A percentile compares a stretch with the other conserved stretches of the same genome.
phyloP scores from a whole-genome alignment of 64 coral and sea anemone genomes.

The Montipora capricornis region DNA sequence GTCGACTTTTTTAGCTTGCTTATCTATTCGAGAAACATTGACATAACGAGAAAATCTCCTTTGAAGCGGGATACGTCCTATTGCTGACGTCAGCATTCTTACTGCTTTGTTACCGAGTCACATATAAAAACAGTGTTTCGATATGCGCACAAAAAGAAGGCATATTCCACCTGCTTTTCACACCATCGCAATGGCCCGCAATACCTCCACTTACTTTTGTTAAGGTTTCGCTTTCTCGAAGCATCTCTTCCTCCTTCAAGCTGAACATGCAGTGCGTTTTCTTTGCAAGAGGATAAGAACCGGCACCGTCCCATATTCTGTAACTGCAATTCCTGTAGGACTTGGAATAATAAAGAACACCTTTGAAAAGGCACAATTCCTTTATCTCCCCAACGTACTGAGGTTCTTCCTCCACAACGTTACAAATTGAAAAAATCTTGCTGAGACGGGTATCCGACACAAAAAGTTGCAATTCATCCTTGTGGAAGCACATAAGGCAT shows the following conservation, averaged over 20 bases:
- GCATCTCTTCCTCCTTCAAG: conserved; percentile 15
- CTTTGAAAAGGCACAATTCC: too few species aligned
- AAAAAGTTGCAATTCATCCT: too few species aligned
- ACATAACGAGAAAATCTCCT: too few species aligned
- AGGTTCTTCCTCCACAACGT: too few species aligned
- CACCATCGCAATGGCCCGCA: conserved; percentile 48
- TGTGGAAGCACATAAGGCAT: too few species aligned
- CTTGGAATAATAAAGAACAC: conserved; percentile 18
- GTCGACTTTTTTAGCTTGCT: too few species aligned
- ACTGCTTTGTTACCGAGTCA: conserved; percentile 56
- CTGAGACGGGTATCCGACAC: too few species aligned
- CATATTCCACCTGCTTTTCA: conserved; percentile 40
- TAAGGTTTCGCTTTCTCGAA: background rate
- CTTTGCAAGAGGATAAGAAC: conserved; percentile 50
- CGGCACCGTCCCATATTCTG: conserved; percentile 22
- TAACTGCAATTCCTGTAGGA: conserved; percentile 50
- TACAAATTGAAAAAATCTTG: too few species aligned
- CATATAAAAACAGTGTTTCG: conserved; percentile 56
- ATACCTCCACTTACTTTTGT: background rate
- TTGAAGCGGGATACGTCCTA: background rate
- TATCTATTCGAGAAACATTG: too few species aligned
- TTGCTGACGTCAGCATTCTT: conserved; percentile 64
- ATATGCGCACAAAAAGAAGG: conserved; percentile 10
- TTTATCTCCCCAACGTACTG: too few species aligned
- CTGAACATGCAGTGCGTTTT: conserved; percentile 14